Conservation (phyloP, 2,888 invertebrate genomes). For the Phyllotreta cruciferae region DNA sequence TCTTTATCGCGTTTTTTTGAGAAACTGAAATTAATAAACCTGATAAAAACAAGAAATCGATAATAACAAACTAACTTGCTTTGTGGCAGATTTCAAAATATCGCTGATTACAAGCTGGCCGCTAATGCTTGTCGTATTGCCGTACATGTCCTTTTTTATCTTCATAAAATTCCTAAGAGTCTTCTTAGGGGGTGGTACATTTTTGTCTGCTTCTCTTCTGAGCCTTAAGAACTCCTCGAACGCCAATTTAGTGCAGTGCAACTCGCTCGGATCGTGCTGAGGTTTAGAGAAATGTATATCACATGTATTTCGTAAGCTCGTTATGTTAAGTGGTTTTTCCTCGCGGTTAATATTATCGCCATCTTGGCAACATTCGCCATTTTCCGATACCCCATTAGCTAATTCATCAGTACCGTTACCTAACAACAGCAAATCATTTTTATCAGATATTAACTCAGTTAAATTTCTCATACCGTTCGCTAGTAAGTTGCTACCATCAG, state of each 20-base stretch:
- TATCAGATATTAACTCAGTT: slow-evolving; percentile 41
- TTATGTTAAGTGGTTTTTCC: slow-evolving; percentile 24
- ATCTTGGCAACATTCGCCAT: background rate
- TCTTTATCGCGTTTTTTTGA: slow-evolving; percentile 28
- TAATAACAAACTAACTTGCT: slow-evolving; percentile 23
- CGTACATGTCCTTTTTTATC: slow-evolving; percentile 44
- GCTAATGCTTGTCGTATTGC: slow-evolving; percentile 33
- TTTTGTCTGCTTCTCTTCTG: slow-evolving; percentile 37
- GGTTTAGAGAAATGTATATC: slow-evolving; percentile 39
- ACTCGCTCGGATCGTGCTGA: slow-evolving; percentile 36
- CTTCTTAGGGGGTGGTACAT: slow-evolving; percentile 38
- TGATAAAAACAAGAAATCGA: background rate
- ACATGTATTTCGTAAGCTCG: slow-evolving; percentile 34
- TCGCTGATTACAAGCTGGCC: slow-evolving; percentile 33
- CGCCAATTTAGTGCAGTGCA: slow-evolving; percentile 40
- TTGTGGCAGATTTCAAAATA: slow-evolving; percentile 30
- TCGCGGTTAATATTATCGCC: slow-evolving; percentile 2
- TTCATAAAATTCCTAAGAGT: slow-evolving; percentile 43
- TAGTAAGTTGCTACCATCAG: slow-evolving; percentile 34
- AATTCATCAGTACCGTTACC: slow-evolving; percentile 32
- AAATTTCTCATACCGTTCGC: slow-evolving; percentile 36
- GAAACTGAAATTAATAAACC: slow-evolving; percentile 20
- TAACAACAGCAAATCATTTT: slow-evolving; percentile 43
- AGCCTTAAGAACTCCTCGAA: slow-evolving; percentile 45
- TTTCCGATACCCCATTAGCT: slow-evolving; percentile 10